A percentile compares a stretch with the other conserved stretches of the same genome.
Evolutionary conservation across 2,888 invertebrate species (phyloP).

Genomic region (Agrotis clavis): DNA sequence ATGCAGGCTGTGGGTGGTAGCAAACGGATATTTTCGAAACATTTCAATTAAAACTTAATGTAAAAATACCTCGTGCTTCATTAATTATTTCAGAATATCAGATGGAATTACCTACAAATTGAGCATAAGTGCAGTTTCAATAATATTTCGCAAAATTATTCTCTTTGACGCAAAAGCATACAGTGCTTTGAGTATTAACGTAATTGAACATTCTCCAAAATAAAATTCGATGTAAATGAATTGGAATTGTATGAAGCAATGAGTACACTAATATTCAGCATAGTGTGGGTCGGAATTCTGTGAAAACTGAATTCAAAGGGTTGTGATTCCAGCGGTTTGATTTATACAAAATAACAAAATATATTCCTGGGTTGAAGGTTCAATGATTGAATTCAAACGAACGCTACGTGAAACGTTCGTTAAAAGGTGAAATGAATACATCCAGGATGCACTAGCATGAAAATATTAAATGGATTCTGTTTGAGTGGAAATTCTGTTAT

Average conservation of each 20-base stretch:
- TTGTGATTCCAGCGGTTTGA: too few relatives aligned
- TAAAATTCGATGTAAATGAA: not conserved
- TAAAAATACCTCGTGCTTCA: not conserved
- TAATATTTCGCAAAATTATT: constrained; percentile 1
- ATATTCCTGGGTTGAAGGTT: not conserved
- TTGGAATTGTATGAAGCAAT: not conserved
- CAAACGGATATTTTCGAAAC: not conserved
- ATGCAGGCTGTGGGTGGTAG: not conserved
- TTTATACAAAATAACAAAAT: not conserved
- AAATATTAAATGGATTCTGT: not conserved
- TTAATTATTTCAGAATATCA: not conserved
- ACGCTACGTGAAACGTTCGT: not conserved
- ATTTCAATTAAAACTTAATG: not conserved
- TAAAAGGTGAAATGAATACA: not conserved
- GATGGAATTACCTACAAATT: not conserved
- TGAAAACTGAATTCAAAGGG: not conserved
- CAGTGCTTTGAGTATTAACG: not conserved
- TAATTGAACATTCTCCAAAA: not conserved
- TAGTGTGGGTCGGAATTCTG: not conserved
- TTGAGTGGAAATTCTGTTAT: not conserved
- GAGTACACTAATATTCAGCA: not conserved
- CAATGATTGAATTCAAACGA: not conserved
- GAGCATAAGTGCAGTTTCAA: not conserved
- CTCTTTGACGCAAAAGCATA: constrained; percentile 6
- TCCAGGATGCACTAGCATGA: not conserved